Base-by-base conservation (phyloP, 2,797 vertebrate genomes). In the Limnodromus scolopaceus region DNA sequence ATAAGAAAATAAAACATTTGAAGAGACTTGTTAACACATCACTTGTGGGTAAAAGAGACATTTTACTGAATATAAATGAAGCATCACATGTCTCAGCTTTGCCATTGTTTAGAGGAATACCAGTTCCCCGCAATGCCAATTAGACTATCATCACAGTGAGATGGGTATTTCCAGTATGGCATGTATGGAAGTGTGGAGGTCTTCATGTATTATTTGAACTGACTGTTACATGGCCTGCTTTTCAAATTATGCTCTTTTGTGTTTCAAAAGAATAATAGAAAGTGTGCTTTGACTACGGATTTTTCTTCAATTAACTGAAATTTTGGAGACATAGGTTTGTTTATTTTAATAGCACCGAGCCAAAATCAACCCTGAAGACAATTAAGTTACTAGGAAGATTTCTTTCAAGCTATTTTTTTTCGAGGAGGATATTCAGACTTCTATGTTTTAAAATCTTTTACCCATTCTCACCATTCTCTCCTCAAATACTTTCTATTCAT, bases 1-100 rank as follows among this genome's bases (percentile, higher is more conserved):
- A 64, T 79, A 91, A 92, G 79, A 64, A 90, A 81, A 93, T 32
- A 78, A 96, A 96, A 89, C 32, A 19, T 82, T 94, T 94, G 65
- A 95, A 95, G 61, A 88, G 65, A 69, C 39, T 87, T 93, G 54
- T 89, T 95, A 96, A 90, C 57, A 49, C 55, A 89, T 84, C 61
- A 86, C 92, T 93, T 94, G 63, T 84, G 71, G 64, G 41, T 86
- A 90, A 87, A 95, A 91, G 58, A 61, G 54, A 22, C 18, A 36
- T 63, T 92, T 53, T 25, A 84, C n/a, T 64, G 71, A 96, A 82
- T 63, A 54, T 34, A 89, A 92, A 96, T 70, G 69, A 91, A 82
- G 46, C 30, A 92, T 53, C 32, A 24, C 4, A 4, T 57, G 11
- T 55, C 23, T 16, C 75, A 61, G 13, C 5, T 87, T 86, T 75